Evolutionary conservation across 1,140 invertebrate species (phyloP).

Genomic region (Contarinia nasturtii): DNA sequence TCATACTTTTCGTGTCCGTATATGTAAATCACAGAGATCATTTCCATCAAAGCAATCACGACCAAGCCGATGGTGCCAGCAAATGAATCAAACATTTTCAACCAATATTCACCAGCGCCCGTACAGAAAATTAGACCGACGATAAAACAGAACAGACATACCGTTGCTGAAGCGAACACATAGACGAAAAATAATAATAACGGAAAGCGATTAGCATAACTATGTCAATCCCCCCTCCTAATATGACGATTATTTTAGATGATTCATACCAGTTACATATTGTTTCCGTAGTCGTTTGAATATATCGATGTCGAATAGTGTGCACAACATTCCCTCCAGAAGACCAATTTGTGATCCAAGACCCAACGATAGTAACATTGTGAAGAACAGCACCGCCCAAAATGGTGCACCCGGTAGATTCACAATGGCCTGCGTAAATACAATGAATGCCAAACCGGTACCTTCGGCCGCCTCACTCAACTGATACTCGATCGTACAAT

Average conservation of each 20-base stretch:
- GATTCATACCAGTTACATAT: conserved; percentile 52
- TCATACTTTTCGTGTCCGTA: conserved; percentile 74
- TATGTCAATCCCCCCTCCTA: no score
- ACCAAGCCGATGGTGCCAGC: conserved; percentile 85
- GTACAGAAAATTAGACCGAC: conserved; percentile 74
- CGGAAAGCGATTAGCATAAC: no score
- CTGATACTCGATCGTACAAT: conserved; percentile 1
- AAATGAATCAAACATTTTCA: conserved; percentile 87
- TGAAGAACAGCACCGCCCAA: conserved; percentile 84
- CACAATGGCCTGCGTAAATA: conserved; percentile 81
- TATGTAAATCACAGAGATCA: conserved; percentile 73
- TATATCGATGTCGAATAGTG: conserved; percentile 80
- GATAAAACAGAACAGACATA: conserved; percentile 67
- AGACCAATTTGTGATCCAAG: conserved; percentile 84
- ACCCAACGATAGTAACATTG: conserved; percentile 77
- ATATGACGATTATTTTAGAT: neutral
- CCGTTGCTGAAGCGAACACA: conserved; percentile 35
- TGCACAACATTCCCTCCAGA: conserved; percentile 81
- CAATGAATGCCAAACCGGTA: conserved; percentile 78
- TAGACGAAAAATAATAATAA: neutral
- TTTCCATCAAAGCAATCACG: conserved; percentile 76
- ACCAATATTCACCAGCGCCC: conserved; percentile 86
- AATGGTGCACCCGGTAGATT: conserved; percentile 76
- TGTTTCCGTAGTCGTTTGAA: conserved; percentile 74
- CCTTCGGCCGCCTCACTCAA: conserved; percentile 64